Base-by-base conservation (phyloP, 1,140 invertebrate genomes). In the Capitella teleta region DNA sequence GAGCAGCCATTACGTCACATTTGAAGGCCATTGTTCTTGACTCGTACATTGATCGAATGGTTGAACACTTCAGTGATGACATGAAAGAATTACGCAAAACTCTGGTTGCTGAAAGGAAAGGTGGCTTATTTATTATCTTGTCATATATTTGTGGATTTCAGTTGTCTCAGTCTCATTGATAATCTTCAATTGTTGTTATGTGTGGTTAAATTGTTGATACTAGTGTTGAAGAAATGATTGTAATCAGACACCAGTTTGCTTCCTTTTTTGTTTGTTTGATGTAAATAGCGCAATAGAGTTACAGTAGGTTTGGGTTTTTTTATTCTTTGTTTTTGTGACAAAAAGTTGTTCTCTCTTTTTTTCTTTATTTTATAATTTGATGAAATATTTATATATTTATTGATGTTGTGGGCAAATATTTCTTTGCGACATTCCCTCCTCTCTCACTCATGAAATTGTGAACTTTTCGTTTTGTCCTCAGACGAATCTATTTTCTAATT, bases 31-130 rank as follows among this genome's bases (percentile, higher is more conserved):
- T 74, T 5, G 72, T 72, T 5, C 56, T 77, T 2, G 74, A 76
- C 54, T 72, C 66, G 51, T 75, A 74, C 47, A 73, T 77, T 49
- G 80, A 83, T 8, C 78, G 77, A 62, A 81, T 83, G 75, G 70
- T 82, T 5, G 74, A 63, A 47, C 61, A 66, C 30, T 57, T 68
- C 18, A 64, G 58, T 55, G 59, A 59, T 12, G 67, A 70, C 12
- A 41, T 66, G 48, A 64, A 67, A 51, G 46, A 60, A 16, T 54
- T 54, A 6, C 50, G 67, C 24, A 47, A 52, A 52, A 47, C 57
- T 28, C 42, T 67, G 2, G 56, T 68, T 14, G 47, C 54, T 18
- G 43, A 50, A 25, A 57, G 67, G 36, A 66, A 64, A 63, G 59
- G 65, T 69, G 53, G 24, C 8, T 32, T 32, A 10, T 32, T 32